Conservation (phyloP, 1,140 invertebrate species). For the Drosophila subobscura region DNA sequence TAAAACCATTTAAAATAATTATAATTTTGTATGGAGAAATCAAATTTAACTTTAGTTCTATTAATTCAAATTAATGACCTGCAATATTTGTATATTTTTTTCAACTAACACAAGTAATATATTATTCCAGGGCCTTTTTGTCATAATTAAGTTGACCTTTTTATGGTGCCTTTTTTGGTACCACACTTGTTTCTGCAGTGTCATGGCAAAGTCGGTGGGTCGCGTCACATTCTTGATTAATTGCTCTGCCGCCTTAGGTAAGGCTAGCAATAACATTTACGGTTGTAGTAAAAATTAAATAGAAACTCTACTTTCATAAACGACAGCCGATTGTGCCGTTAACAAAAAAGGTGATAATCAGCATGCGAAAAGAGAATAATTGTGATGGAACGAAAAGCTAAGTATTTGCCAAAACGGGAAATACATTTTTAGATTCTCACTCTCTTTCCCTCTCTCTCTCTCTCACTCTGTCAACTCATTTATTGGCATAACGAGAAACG, state of each 20-base stretch:
- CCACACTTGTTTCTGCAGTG: background rate
- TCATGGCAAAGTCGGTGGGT: constrained; percentile 29
- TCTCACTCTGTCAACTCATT: constrained; percentile 21
- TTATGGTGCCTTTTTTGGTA: background rate
- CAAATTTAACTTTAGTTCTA: too few species aligned
- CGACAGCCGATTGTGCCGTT: constrained; percentile 14
- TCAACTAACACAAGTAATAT: background rate
- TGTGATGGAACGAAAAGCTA: constrained; percentile 29
- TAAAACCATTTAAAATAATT: too few species aligned
- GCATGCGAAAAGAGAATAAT: constrained; percentile 22
- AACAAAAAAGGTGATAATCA: constrained; percentile 34
- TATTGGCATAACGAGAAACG: too few species aligned
- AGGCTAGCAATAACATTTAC: constrained; percentile 2
- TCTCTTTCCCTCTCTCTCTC: background rate
- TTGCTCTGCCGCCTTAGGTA: constrained; percentile 14
- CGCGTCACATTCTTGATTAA: constrained; percentile 36
- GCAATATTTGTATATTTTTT: too few species aligned
- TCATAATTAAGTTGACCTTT: constrained; percentile 27
- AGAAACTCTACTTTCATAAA: constrained; percentile 23
- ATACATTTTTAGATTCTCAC: constrained; percentile 2
- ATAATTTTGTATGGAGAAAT: too few species aligned
- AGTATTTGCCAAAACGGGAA: constrained; percentile 55
- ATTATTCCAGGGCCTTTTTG: background rate
- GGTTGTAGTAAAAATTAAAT: constrained; percentile 8
- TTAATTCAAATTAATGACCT: too few species aligned